Base-by-base conservation (phyloP, 2,888 invertebrate genomes). In the Phyllotreta striolata region DNA sequence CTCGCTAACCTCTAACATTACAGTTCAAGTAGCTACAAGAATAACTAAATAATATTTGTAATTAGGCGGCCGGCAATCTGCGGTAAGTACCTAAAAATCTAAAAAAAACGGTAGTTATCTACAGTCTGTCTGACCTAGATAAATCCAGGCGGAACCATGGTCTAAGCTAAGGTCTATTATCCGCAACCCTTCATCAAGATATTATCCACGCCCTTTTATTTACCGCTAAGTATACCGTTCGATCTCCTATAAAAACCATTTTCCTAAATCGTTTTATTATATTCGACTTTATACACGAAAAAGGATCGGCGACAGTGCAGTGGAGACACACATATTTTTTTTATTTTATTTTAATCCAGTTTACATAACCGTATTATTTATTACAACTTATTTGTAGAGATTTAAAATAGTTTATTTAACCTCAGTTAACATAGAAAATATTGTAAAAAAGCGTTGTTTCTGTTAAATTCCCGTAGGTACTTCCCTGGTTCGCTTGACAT, bases 241-340 rank as follows among this genome's bases (percentile, higher is more conserved):
- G 52, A 62, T 63, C 56, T 65, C 56, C 59, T 65, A 66, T 60
- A 57, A 66, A 65, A 66, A 65, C 61, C 44, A 66, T 60, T 64
- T 66, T 54, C 41, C 63, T 64, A 62, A 52, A 69, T 66, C 63
- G 66, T 65, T 63, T 64, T 58, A 62, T 66, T 68, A 61, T 68
- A 35, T 44, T 56, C 41, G 44, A 12, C n/a, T 34, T 34, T 8
- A n/a, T n/a, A 55, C 40, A 41, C 1, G 24, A 38, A 60, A 59
- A 64, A 56, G 59, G 63, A 51, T 56, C 54, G 46, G 47, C 43
- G 46, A 55, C 38, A 10, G 37, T 38, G 14, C 13, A 37, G 49
- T n/a, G 9, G 44, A 12, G 7, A 13, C 44, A 10, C 12, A 24
- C 24, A 24, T 1, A 24, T 24, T 24, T 24, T 24, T 24, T 24